A percentile compares a stretch with the other conserved stretches of the same genome.
phyloP scores from a whole-genome alignment of 2,797 vertebrate species.

The Gymnodraco acuticeps region DNA sequence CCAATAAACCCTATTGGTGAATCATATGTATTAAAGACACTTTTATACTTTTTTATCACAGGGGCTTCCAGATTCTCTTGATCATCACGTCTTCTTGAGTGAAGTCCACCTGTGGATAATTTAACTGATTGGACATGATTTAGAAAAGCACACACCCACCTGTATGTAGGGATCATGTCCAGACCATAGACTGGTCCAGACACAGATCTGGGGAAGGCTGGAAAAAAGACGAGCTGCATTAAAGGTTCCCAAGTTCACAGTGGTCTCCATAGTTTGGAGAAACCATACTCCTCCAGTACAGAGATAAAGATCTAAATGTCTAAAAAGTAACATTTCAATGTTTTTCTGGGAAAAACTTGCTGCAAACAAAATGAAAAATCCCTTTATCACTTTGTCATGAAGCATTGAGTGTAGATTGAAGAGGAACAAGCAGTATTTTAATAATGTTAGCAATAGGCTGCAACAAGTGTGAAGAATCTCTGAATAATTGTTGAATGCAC shows the following conservation, averaged over 20 bases:
- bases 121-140: background rate
- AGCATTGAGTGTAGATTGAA: background rate
- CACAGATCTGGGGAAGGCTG: background rate
- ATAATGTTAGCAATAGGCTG: background rate
- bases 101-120: background rate
- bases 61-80: background rate
- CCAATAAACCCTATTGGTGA: too few relatives aligned
- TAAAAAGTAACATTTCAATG: background rate
- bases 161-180: background rate
- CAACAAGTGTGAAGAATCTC: background rate
- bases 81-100: background rate
- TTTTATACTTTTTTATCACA: background rate
- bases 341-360: background rate
- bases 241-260: background rate
- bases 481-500: too few relatives aligned
- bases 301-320: too few relatives aligned
- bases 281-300: background rate
- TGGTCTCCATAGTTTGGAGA: too few relatives aligned
- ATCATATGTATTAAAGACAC: background rate
- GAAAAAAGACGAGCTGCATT: background rate
- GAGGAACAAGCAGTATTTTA: background rate
- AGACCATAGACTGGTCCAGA: background rate
- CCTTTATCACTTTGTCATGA: background rate
- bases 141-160: background rate
- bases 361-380: background rate